Base-by-base conservation (phyloP, 2,888 invertebrate genomes). In the Pachydiplax longipennis region DNA sequence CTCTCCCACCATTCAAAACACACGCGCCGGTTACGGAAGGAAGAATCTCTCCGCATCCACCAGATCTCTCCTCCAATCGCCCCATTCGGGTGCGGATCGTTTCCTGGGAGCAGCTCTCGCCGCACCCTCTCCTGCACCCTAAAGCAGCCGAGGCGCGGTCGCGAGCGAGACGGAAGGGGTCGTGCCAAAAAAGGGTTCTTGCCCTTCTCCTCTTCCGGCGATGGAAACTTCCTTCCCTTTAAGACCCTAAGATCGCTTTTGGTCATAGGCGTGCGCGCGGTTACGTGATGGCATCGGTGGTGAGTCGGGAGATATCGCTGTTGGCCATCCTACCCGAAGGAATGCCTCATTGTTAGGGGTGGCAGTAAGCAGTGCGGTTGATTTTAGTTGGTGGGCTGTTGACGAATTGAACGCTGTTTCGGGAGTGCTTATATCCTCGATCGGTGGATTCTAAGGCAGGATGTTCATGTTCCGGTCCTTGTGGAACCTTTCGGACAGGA, bases 401-500 rank as follows among this genome's bases (percentile, higher is more conserved):
- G 73, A 0, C 25, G 31, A 73, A 31, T 73, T 5, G 25, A 31
- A n/a, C 82, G 48, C 44, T 22, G n/a, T 48, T 53, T 40, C 5
- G 35, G 6, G 58, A 15, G 53, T 18, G 53, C 0, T 1, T 48
- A 8, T 53, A 18, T 18, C 53, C 18, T 2, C 53, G 15, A 53
- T 53, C 53, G 53, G 53, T 53, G 53, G 18, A 53, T 53, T 73
- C 25, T 18, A 15, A 12, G 1, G 25, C 87, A 87, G 61, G 87
- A 87, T 87, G 87, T 87, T 87, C 87, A 61, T 87, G 87, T 87
- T 87, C 40, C 87, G 87, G 40, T 87, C 87, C 35, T 61, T 87
- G 5, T 87, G 87, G 87, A 61, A 87, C 61, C 61, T 87, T 35
- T 61, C 87, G 37, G 87, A 87, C 61, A 87, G 87, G 61, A 87